These are phyloP conservation scores for Sminthurides bifidus DNA, from an alignment of 1,140 invertebrate genomes.

Conservation along the genomic window DNA sequence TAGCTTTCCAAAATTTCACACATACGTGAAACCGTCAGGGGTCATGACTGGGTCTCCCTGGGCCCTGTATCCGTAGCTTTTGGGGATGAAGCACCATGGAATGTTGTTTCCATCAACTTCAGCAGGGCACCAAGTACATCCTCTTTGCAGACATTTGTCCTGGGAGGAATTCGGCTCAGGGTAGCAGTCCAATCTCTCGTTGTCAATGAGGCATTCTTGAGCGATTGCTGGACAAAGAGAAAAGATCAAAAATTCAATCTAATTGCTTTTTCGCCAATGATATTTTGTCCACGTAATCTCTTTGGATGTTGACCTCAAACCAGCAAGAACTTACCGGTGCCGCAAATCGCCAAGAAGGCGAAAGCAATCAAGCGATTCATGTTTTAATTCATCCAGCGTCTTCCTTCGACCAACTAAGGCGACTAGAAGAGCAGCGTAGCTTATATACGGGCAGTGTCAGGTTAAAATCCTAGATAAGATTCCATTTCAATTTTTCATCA, in stretches of 20 bases:
- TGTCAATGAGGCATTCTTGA: slow-evolving; percentile 32
- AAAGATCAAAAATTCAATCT: neutral
- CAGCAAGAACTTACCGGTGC: too few relatives aligned
- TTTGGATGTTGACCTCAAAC: too few relatives aligned
- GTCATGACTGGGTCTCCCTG: slow-evolving; percentile 8
- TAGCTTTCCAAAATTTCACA: neutral
- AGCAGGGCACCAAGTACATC: slow-evolving; percentile 53
- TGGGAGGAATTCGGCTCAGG: slow-evolving; percentile 41
- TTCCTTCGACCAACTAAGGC: too few relatives aligned
- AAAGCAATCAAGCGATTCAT: too few relatives aligned
- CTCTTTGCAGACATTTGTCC: slow-evolving; percentile 52
- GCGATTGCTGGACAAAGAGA: neutral
- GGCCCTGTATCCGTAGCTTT: slow-evolving; percentile 41
- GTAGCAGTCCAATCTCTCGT: slow-evolving; percentile 60
- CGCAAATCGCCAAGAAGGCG: too few relatives aligned
- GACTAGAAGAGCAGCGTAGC: too few relatives aligned
- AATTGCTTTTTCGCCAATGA: neutral
- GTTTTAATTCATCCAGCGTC: too few relatives aligned
- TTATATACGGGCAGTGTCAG: too few relatives aligned
- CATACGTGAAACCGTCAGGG: slow-evolving; percentile 17
- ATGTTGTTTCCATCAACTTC: slow-evolving; percentile 33
- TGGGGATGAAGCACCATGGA: slow-evolving; percentile 60
- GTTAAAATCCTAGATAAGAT: too few relatives aligned
- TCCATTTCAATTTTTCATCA: too few relatives aligned
- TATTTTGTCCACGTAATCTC: too few relatives aligned